Conservation (phyloP, 2,888 invertebrate genomes). For the Coremacera marginata region DNA sequence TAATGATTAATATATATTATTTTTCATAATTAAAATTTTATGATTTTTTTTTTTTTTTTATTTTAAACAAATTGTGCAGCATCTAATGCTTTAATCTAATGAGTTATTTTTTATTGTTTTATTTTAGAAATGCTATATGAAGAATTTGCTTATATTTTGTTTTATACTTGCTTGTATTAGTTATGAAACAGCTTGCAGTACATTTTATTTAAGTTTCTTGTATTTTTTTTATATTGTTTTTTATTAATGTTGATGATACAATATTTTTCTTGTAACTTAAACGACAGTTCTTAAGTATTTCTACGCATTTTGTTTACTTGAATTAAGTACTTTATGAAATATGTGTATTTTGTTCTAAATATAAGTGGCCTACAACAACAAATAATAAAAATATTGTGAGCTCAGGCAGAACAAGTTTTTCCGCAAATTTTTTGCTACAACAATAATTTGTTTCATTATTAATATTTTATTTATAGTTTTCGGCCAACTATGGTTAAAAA, state of each 20-base stretch:
- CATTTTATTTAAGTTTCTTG: background rate
- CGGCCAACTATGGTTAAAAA: background rate
- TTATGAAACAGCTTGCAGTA: background rate
- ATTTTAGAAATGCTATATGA: slow-evolving; percentile 13
- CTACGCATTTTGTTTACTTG: background rate
- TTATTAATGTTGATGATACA: background rate
- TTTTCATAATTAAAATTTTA: background rate
- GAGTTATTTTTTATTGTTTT: slow-evolving; percentile 6
- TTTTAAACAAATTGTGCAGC: slow-evolving; percentile 16
- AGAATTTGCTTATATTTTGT: background rate
- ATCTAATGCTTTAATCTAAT: slow-evolving; percentile 12
- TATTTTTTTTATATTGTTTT: background rate
- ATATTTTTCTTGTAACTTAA: background rate
- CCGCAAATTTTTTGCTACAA: too few relatives aligned
- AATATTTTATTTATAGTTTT: too few relatives aligned
- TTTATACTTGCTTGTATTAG: background rate
- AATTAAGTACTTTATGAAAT: background rate
- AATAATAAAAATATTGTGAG: too few relatives aligned
- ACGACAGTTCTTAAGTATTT: background rate
- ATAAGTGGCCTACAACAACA: background rate
- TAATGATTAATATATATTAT: slow-evolving; percentile 1
- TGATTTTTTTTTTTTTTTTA: background rate
- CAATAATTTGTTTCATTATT: too few relatives aligned
- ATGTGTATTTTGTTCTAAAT: background rate
- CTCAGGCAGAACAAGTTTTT: too few relatives aligned